Percentiles rank a stretch among this genome's conserved stretches.
These are phyloP conservation scores for Oophaga sylvatica DNA, from an alignment of 2,797 vertebrate genomes.

Conservation along the genomic window DNA sequence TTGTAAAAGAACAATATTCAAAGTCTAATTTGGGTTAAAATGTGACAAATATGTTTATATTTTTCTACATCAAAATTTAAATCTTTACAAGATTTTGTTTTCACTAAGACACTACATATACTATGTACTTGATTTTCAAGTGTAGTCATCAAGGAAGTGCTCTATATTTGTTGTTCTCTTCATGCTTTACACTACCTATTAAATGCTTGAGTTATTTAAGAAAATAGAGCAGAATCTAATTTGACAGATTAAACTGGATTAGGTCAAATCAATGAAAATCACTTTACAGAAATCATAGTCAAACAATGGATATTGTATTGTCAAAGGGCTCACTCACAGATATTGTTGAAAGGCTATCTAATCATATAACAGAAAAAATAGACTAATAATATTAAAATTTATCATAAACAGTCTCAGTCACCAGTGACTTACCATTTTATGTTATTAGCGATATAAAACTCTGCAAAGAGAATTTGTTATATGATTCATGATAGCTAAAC, in stretches of 20 bases:
- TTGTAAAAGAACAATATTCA: too few species aligned
- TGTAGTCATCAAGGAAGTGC: neutral
- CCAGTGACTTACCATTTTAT: neutral
- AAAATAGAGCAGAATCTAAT: conserved; percentile 36
- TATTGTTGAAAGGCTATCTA: neutral
- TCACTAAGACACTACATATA: neutral
- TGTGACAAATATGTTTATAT: too few species aligned
- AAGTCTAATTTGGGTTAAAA: too few species aligned
- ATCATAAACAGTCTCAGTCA: neutral
- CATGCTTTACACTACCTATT: neutral
- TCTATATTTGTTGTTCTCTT: neutral
- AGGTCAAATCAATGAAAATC: neutral
- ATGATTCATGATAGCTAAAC: too few species aligned
- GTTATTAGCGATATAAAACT: too few species aligned
- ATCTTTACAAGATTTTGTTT: neutral
- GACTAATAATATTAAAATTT: neutral
- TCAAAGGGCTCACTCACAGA: neutral
- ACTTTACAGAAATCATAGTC: neutral
- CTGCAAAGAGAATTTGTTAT: neutral
- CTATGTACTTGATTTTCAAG: neutral
- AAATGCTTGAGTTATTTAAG: conserved; percentile 19
- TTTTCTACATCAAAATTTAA: too few species aligned
- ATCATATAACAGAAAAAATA: neutral
- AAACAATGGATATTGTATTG: neutral
- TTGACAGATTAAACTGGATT: conserved; percentile 9